Evolutionary conservation across 2,797 vertebrate genomes (phyloP), one percentile per base, ranked within the genome.

Genomic region (Sebastes trivittatus): DNA sequence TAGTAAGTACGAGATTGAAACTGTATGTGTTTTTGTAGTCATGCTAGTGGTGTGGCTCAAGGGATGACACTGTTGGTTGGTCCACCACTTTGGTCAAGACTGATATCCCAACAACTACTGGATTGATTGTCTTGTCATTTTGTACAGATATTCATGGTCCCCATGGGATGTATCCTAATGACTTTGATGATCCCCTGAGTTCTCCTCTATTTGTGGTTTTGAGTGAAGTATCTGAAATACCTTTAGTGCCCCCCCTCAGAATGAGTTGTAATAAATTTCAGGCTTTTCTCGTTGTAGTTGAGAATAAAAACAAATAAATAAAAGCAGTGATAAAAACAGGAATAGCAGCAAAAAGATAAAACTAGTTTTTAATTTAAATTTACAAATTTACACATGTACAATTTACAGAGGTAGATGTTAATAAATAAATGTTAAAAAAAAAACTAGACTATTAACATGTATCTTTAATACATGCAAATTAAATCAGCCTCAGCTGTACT

Each of bases 401-500:
- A 14, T 38, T 38, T 38, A 14, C 13, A 14, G 36, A 36, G 34
- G 34, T 36, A 36, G 11, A 38, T 38, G 36, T 38, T 38, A 6
- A 38, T 38, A 38, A 38, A 38, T 14, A 38, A 0, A 38, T 38
- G 13, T 38, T 14, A 38, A 14, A 38, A 13, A 13, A 38, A 14
- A 0, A 38, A 23, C 0, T 38, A 38, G 0, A 38, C 36, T 0
- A 38, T 0, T 14, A 14, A 2, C 36, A 38, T 38, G 36, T 38
- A 38, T 38, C 13, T 38, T 38, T 38, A 38, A 38, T 38, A 38
- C 36, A 38, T 38, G 36, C 36, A 38, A 38, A 38, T 38, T 14
- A 38, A 38, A 38, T 38, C 11, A 38, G 36, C 36, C 36, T 38
- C 36, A 38, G 36, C 36, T 38, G 5, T 38, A 38, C 13, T 38